Percentiles rank a stretch among this genome's conserved stretches.
Conservation (phyloP, 53 echinoderm and acorn worm genomes). For the Actinopyga echinites region DNA sequence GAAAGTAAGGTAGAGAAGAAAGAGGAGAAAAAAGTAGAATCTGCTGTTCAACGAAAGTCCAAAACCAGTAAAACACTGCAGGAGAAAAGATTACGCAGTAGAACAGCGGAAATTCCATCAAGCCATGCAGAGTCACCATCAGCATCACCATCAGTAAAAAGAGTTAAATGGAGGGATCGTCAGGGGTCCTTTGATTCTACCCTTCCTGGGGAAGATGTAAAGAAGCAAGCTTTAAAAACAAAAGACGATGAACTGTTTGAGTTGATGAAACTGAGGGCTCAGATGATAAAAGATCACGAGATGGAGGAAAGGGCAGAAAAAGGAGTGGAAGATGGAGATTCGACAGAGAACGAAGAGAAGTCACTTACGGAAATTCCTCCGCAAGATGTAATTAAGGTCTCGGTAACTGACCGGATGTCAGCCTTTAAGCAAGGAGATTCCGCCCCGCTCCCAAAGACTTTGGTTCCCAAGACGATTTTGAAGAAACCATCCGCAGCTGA, state of each 20-base stretch:
- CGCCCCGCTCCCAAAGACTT: constrained; percentile 16
- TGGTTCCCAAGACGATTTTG: constrained; percentile 16
- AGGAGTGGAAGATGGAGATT: neutral
- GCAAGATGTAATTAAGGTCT: constrained; percentile 40
- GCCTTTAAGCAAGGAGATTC: constrained; percentile 59
- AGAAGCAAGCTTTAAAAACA: constrained; percentile 73
- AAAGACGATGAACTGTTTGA: constrained; percentile 86
- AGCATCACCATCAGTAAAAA: neutral
- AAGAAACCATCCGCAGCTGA: constrained; percentile 11
- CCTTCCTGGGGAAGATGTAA: constrained; percentile 55
- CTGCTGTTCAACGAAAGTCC: neutral
- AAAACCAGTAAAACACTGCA: constrained; percentile 43
- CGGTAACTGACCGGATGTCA: constrained; percentile 60
- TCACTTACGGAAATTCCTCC: neutral
- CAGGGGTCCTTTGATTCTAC: constrained; percentile 38
- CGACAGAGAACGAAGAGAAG: neutral
- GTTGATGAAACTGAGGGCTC: constrained; percentile 80
- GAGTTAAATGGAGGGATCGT: constrained; percentile 1
- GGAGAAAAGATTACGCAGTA: constrained; percentile 53
- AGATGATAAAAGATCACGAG: constrained; percentile 74
- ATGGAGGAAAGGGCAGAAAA: constrained; percentile 56
- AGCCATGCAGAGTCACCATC: neutral
- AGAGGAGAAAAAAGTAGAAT: constrained; percentile 9
- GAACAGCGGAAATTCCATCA: constrained; percentile 56
- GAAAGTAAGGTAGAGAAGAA: neutral